Evolutionary conservation across 2,888 invertebrate species (phyloP), one percentile per base, ranked within the genome.

Genomic region (Cantharis flavilabris): DNA sequence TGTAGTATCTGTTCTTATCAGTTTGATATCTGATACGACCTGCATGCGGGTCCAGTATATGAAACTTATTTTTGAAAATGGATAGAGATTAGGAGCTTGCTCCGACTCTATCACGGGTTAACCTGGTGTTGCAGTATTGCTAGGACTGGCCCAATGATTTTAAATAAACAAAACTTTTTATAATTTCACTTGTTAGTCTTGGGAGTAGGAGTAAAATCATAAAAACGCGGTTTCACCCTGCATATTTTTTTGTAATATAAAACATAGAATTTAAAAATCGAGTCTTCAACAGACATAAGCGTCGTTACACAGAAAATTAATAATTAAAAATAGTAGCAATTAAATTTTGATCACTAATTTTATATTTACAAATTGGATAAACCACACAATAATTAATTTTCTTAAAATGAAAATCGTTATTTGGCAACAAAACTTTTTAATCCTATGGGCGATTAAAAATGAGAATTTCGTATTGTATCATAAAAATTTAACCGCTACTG

Each of bases 41-140:
- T n/a, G 13, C 30, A 33, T 33, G 33, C 13, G 33, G 33, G 33
- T 33, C 33, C 33, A 33, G 33, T 33, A 33, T 33, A 33, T 33
- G n/a, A 33, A 33, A 33, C 33, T 33, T n/a, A 33, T 33, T 33
- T 33, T 65, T 65, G 20, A 13, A 13, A 65, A n/a, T 65, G 18
- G 23, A 13, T 23, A 23, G 13, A 20, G 23, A 9, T 20, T 89
- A 89, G 91, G 90, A 88, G 92, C 91, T 92, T 92, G 92, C 92
- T 91, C 91, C 91, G 90, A 90, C 90, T 90, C 90, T 89, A 90
- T 90, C 91, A 86, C 90, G 92, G 92, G 91, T 92, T 91, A 91
- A 90, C 91, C 92, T 89, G 90, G 91, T 89, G 91, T 92, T 91
- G 91, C 91, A 92, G 91, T 91, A 91, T 91, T 88, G 89, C 90